Evolutionary conservation across 2,888 invertebrate genomes (phyloP).

Genomic region (Molanna angustata): DNA sequence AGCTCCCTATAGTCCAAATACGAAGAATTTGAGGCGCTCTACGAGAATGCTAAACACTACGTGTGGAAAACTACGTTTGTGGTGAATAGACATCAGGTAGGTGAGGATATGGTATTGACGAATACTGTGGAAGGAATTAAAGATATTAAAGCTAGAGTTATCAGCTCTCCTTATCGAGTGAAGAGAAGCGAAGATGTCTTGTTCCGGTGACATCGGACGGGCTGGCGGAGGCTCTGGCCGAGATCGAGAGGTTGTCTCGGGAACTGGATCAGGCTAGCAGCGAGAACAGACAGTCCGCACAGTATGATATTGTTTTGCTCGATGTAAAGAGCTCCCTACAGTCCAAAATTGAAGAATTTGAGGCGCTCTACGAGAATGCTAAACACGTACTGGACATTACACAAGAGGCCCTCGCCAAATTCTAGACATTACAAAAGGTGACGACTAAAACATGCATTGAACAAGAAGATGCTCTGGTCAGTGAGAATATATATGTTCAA

Average conservation of each 20-base stretch:
- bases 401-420: constrained; percentile 93
- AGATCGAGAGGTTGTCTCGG: constrained; percentile 83
- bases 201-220: constrained; percentile 4
- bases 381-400: constrained; percentile 92
- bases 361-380: constrained; percentile 84
- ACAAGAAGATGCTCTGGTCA: constrained; percentile 92
- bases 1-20: too few species aligned
- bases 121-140: too few species aligned
- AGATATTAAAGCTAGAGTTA: too few species aligned
- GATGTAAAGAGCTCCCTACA: constrained; percentile 90
- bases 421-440: constrained; percentile 92
- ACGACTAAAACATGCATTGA: constrained; percentile 95
- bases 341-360: constrained; percentile 85
- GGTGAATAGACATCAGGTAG: too few species aligned
- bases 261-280: constrained; percentile 91
- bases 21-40: too few species aligned
- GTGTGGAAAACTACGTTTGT: too few species aligned
- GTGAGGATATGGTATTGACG: too few species aligned
- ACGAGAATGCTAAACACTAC: too few species aligned
- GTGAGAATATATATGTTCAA: too few species aligned
- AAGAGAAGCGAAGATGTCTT: too few species aligned
- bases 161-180: too few species aligned
- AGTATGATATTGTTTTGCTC: constrained; percentile 91
- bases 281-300: constrained; percentile 95
- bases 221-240: constrained; percentile 66